Conservation (phyloP, 2,888 invertebrate genomes). For the Meiosimyza decipiens region DNA sequence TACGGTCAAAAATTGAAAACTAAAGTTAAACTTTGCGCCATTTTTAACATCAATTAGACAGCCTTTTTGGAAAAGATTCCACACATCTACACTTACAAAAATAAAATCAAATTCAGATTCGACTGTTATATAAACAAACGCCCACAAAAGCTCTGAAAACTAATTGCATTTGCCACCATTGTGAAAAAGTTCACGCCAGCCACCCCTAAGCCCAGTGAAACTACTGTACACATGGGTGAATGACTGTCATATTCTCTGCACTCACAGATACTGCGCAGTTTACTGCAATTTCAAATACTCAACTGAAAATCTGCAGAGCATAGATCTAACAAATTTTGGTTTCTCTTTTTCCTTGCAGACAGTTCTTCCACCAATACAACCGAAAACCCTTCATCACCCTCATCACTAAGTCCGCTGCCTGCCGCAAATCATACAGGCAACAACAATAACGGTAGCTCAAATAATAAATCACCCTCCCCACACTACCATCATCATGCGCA, state of each 20-base stretch:
- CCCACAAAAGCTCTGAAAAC: constrained; percentile 33
- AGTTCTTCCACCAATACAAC: constrained; percentile 79
- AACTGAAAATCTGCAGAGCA: background rate
- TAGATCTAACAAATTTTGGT: background rate
- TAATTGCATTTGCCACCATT: constrained; percentile 44
- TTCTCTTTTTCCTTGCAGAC: constrained; percentile 70
- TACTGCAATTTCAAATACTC: background rate
- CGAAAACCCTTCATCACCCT: constrained; percentile 72
- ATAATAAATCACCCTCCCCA: constrained; percentile 58
- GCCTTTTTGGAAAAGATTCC: background rate
- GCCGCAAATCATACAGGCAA: constrained; percentile 63
- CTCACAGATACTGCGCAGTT: constrained; percentile 57
- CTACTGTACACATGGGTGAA: background rate
- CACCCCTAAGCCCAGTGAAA: background rate
- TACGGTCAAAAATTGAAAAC: too few species aligned
- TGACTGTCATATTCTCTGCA: constrained; percentile 7
- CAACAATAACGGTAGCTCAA: constrained; percentile 46
- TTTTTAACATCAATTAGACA: constrained; percentile 40
- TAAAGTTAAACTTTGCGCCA: constrained; percentile 37
- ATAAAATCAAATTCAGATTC: constrained; percentile 28
- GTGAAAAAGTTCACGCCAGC: background rate
- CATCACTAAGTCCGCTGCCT: constrained; percentile 71
- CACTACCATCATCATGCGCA: constrained; percentile 55
- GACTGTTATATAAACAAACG: constrained; percentile 34
- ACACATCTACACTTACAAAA: constrained; percentile 33